Base-by-base conservation (phyloP, 2,797 vertebrate genomes). In the Phrynocephalus forsythii region DNA sequence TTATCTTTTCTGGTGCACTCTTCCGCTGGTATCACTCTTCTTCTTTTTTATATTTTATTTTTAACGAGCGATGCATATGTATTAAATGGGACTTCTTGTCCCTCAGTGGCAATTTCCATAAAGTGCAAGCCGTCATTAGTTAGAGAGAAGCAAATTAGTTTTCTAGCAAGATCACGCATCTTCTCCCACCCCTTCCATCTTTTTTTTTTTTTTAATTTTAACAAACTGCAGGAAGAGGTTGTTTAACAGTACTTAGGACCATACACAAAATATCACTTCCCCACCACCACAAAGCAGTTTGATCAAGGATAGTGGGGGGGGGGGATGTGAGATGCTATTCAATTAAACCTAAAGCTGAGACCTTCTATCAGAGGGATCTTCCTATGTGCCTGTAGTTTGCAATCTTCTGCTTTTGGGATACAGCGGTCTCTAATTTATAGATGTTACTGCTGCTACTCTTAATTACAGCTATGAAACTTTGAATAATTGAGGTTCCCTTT, bases 61-160 rank as follows among this genome's bases (percentile, higher is more conserved):
- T 97, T 97, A 97, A 97, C 98, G 97, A 98, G 98, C 97, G 97
- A 98, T 98, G 98, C 98, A 98, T 98, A 98, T 98, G 97, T 98
- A 98, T 98, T 98, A 98, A 98, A 98, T 98, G 97, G 97, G 98
- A 98, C 98, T 98, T 98, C 98, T 98, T 98, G 97, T 99, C 98
- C 98, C 98, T 97, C 98, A 98, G 98, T 98, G 98, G 98, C 98
- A 98, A 99, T 99, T 99, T 99, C 97, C 98, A 99, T 99, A 98
- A 99, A 99, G 98, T 98, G 98, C 97, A 98, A 97, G 98, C 98
- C 98, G 99, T 99, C 98, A 98, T 98, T 97, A 97, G 98, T 98
- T 98, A 97, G 98, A 98, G 97, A 98, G 98, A 98, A 98, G 98
- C 98, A 98, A 98, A 99, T 99, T 98, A 99, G 97, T 98, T 98